Conservation (phyloP, 1,140 invertebrate genomes). For the Bombus soroeensis region DNA sequence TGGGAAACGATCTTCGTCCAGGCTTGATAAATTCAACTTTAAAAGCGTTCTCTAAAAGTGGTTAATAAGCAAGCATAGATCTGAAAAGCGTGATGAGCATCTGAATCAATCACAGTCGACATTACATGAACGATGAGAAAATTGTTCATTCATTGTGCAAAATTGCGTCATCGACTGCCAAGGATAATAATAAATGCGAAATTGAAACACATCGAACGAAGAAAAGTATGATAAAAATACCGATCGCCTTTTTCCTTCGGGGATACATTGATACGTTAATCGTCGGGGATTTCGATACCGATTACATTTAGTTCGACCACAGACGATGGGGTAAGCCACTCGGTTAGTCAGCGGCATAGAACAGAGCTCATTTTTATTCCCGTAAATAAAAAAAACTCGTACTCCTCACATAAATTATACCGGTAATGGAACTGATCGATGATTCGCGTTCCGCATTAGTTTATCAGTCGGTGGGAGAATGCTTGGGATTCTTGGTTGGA, state of each 20-base stretch:
- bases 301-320: slow-evolving; percentile 18
- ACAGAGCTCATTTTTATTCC: slow-evolving; percentile 1
- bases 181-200: not conserved
- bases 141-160: slow-evolving; percentile 24
- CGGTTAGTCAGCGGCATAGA: slow-evolving; percentile 26
- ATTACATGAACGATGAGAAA: not conserved
- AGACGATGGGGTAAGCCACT: not conserved
- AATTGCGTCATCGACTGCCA: slow-evolving; percentile 13
- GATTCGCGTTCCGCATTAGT: not conserved
- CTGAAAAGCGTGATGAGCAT: no score
- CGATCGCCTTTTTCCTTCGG: not conserved
- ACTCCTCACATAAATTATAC: slow-evolving; percentile 21
- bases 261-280: not conserved
- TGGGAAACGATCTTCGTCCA: not conserved
- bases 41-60: not conserved
- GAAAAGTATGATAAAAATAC: no score
- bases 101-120: slow-evolving; percentile 5
- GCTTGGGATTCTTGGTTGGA: not conserved
- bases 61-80: not conserved
- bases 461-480: not conserved
- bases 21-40: not conserved
- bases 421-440: not conserved
- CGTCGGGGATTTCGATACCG: not conserved
- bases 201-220: not conserved
- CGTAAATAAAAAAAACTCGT: no score